Conservation (phyloP, 2,797 vertebrate genomes). For the Notamacropus eugenii region DNA sequence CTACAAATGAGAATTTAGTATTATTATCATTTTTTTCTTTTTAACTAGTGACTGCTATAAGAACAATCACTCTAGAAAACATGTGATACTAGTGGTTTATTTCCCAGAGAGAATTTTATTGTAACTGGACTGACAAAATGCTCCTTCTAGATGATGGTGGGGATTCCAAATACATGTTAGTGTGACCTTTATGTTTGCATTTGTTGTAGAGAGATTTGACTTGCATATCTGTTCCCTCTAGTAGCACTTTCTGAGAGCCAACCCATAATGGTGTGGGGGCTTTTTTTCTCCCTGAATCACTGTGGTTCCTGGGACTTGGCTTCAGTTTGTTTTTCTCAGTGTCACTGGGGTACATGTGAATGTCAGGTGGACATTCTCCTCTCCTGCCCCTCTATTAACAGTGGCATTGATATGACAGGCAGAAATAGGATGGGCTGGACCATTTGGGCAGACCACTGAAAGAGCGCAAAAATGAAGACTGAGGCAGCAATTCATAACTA, state of each 20-base stretch:
- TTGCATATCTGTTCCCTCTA: background rate
- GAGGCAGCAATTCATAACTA: constrained; percentile 5
- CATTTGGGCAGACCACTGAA: background rate
- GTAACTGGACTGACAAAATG: constrained; percentile 30
- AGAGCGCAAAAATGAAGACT: background rate
- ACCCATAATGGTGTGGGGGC: background rate
- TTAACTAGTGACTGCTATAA: background rate
- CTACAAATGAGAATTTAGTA: constrained; percentile 22
- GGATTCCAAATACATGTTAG: constrained; percentile 12
- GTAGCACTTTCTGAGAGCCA: background rate
- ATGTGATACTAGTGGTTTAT: constrained; percentile 8
- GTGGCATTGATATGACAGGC: constrained; percentile 14
- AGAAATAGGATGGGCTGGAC: background rate
- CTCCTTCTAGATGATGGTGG: constrained; percentile 60
- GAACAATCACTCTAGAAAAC: constrained; percentile 37
- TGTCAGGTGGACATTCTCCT: background rate
- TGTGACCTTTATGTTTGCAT: background rate
- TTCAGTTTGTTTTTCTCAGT: background rate
- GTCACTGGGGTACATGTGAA: background rate
- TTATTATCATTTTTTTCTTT: background rate
- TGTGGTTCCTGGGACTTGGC: background rate
- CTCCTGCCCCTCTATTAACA: constrained; percentile 9
- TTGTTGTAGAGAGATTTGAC: constrained; percentile 5
- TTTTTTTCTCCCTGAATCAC: background rate
- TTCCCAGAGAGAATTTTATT: constrained; percentile 48